Evolutionary conservation across 2,113 vertebrate genomes (phyloP), one percentile per base, ranked within the genome.

Genomic region (Lagopus muta): DNA sequence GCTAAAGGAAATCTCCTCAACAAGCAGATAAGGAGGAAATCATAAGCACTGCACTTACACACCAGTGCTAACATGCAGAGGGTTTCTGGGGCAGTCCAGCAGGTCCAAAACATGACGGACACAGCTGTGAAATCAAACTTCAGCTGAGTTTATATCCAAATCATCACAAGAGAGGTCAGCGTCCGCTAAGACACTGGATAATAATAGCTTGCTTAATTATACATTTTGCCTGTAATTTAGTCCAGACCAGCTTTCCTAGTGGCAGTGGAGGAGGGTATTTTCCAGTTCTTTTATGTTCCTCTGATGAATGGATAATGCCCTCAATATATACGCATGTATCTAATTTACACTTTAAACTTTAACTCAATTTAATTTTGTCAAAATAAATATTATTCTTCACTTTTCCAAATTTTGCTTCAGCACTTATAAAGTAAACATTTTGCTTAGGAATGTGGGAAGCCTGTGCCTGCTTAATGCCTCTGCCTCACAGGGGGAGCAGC

Each of bases 351-450:
- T 93, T 94, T 89, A 70, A 22, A 71, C 76, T 52, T 90, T 84
- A 95, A 93, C 84, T 70, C 73, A 70, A 92, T 95, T 94, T 93
- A 90, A 82, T 67, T 34, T 92, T 48, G 91, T 94, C 86, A 95
- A 84, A 95, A 96, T 94, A 96, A 91, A 96, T 92, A 92, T 95
- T 94, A 88, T 86, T 90, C 86, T 94, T 93, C 70, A 57, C 90
- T 93, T 95, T 69, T 95, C 90, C 76, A 75, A 90, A 90, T 90
- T 96, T 75, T 62, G n/a, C 88, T 93, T 93, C 74, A 76, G 86
- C 10, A 0, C 75, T 89, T 89, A 76, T 50, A 89, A 95, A 91
- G 91, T 92, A 95, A 96, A 93, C 93, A 77, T 94, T 95, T 72
- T 93, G 76, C 76, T 91, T 89, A 82, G 71, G 80, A 93, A 92